Conservation (phyloP, 2,888 invertebrate genomes). For the Zootermopsis nevadensis region DNA sequence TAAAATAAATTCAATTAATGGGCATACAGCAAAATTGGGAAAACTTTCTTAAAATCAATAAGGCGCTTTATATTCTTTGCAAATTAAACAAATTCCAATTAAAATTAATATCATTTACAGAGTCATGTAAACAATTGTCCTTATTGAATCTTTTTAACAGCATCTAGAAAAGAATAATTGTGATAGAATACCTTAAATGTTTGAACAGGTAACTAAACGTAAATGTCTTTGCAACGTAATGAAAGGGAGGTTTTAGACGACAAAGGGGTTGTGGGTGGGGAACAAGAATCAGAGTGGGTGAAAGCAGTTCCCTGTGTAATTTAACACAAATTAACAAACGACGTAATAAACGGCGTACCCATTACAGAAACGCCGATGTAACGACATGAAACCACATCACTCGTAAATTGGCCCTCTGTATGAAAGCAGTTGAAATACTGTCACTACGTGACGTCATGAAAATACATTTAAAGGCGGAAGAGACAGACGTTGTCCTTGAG, state of each 20-base stretch:
- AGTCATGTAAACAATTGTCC: background rate
- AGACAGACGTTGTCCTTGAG: no score
- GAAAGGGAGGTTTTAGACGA: background rate
- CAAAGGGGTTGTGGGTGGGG: background rate
- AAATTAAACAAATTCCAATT: constrained; percentile 13
- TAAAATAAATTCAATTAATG: background rate
- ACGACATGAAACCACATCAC: no score
- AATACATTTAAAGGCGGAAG: no score
- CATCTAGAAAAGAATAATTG: background rate
- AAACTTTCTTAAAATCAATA: background rate
- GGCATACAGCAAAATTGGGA: background rate
- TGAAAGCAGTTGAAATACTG: no score
- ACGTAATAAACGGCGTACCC: background rate
- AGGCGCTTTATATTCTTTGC: background rate
- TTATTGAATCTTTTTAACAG: background rate
- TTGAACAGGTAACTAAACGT: background rate
- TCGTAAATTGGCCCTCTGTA: no score
- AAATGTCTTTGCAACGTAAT: background rate
- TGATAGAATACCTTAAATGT: constrained; percentile 3
- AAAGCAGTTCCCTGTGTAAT: background rate
- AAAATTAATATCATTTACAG: constrained; percentile 15
- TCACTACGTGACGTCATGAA: no score
- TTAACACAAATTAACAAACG: background rate
- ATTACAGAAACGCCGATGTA: background rate
- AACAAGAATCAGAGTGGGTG: background rate